Evolutionary conservation across 2,797 vertebrate genomes (phyloP).

Genomic region (Lepus oiostolus): DNA sequence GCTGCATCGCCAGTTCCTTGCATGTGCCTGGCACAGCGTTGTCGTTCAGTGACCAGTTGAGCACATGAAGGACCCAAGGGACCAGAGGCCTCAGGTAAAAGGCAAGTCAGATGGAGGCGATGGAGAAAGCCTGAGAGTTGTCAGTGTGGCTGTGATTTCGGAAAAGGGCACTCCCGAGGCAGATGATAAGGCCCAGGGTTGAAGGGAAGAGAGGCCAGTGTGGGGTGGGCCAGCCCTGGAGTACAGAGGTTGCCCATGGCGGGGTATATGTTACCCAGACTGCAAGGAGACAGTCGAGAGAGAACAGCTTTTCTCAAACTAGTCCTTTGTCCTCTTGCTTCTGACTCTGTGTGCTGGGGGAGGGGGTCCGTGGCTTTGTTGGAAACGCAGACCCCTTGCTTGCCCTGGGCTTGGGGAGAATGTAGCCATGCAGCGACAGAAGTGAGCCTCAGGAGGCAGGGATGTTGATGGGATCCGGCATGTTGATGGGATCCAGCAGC

Average conservation of each 20-base stretch:
- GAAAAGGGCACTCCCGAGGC: conserved; percentile 40
- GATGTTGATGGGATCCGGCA: not conserved
- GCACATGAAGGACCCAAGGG: conserved; percentile 33
- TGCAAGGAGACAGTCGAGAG: not conserved
- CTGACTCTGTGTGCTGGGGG: not conserved
- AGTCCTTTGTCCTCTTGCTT: not conserved
- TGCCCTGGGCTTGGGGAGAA: not conserved
- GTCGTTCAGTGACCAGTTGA: conserved; percentile 42
- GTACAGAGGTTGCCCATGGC: not conserved
- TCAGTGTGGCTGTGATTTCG: not conserved
- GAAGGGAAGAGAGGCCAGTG: not conserved
- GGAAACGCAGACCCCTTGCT: not conserved
- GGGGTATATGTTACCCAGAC: not conserved
- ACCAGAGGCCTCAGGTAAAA: conserved; percentile 52
- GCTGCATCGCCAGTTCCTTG: conserved; percentile 53
- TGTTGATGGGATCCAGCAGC: not conserved
- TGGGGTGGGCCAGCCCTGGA: not conserved
- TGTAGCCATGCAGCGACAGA: not conserved
- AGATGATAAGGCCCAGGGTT: not conserved
- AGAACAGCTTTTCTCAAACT: conserved; percentile 49
- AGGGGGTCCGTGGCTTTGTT: not conserved
- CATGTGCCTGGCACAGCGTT: conserved; percentile 30
- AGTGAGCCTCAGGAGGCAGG: not conserved
- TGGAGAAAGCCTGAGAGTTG: not conserved
- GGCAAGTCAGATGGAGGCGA: not conserved